Conservation (phyloP, 2,888 invertebrate genomes). For the Ochlodes sylvanus region DNA sequence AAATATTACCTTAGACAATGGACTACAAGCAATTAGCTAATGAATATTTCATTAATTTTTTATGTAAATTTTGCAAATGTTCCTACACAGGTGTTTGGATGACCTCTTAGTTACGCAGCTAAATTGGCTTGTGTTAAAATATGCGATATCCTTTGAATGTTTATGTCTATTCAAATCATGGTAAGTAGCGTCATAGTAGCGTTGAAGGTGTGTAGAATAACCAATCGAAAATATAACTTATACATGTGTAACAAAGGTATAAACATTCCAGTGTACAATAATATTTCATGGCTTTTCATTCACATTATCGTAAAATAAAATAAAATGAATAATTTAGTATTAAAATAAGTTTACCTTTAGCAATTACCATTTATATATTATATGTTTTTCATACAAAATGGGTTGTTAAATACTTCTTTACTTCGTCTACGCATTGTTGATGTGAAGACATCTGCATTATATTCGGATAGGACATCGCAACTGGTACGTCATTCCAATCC, state of each 20-base stretch:
- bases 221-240: neutral
- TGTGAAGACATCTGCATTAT: too few relatives aligned
- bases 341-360: too few relatives aligned
- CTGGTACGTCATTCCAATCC: too few relatives aligned
- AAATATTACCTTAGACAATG: constrained; percentile 68
- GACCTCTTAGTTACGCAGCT: constrained; percentile 17
- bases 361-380: too few relatives aligned
- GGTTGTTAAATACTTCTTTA: too few relatives aligned
- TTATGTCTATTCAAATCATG: neutral
- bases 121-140: constrained; percentile 50
- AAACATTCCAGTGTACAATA: neutral
- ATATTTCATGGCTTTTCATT: too few relatives aligned
- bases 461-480: too few relatives aligned
- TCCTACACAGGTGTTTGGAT: constrained; percentile 49
- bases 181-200: neutral
- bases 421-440: too few relatives aligned
- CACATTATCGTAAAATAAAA: too few relatives aligned
- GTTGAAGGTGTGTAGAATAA: neutral
- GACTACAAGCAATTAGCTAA: constrained; percentile 61
- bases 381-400: too few relatives aligned
- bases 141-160: constrained; percentile 5
- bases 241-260: neutral
- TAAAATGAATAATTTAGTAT: too few relatives aligned
- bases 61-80: constrained; percentile 33
- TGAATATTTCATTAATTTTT: constrained; percentile 71